These are phyloP conservation scores for Tonatia bakeri DNA, from an alignment of 2,113 vertebrate species.

Conservation along the genomic window DNA sequence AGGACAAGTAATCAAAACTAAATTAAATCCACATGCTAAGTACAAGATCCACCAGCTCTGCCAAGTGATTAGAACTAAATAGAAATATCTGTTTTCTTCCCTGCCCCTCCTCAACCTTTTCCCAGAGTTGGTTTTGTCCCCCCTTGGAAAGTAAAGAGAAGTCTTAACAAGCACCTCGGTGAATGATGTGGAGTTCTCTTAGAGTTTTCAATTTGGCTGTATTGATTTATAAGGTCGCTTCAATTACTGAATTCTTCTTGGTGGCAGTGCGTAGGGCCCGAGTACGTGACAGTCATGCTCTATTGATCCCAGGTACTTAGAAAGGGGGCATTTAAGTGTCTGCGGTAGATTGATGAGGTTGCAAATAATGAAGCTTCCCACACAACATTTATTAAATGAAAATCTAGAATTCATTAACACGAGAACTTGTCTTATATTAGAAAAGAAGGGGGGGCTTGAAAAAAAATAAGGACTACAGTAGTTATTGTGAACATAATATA, in stretches of 20 bases:
- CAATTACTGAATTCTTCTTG: conserved; percentile 73
- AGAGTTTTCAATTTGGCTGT: conserved; percentile 73
- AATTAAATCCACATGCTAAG: not conserved
- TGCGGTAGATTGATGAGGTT: conserved; percentile 47
- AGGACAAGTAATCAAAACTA: not conserved
- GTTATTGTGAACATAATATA: conserved; percentile 63
- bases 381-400: conserved; percentile 69
- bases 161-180: conserved; percentile 11
- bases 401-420: conserved; percentile 65
- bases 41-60: not conserved
- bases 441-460: not conserved
- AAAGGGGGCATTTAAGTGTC: conserved; percentile 35
- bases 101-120: not conserved
- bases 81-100: not conserved
- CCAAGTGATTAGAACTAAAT: not conserved
- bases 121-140: not conserved
- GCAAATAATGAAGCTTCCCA: conserved; percentile 62
- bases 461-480: conserved; percentile 35
- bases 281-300: conserved; percentile 64
- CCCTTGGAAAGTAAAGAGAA: conserved; percentile 9
- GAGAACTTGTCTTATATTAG: conserved; percentile 16
- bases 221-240: conserved; percentile 80
- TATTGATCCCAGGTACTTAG: conserved; percentile 55
- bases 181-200: conserved; percentile 64
- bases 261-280: conserved; percentile 27